Evolutionary conservation across 2,888 invertebrate genomes (phyloP), one percentile per base, ranked within the genome.

Genomic region (Lasioglossum marginatum): DNA sequence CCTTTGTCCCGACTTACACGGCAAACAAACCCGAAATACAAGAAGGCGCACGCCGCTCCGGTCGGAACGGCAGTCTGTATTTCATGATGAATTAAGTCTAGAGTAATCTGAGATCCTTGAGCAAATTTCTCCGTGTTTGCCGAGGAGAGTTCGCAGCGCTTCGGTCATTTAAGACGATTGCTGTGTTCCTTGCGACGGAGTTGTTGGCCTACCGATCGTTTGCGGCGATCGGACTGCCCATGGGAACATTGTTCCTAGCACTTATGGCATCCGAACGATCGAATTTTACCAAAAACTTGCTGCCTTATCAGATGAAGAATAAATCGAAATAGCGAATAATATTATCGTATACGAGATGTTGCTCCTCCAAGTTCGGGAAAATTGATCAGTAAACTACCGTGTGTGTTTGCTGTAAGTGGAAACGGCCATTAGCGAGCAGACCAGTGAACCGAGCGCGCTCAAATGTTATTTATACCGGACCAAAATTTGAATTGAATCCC

Each of bases 11-110:
- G 40, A 74, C 63, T 63, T 57, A 27, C 2, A 43, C 76, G 60
- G 66, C 77, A 76, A 78, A 76, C 70, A 88, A 74, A 60, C 23
- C 37, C 34, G 73, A 87, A 80, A 82, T 75, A 84, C 48, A 27
- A 82, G 43, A 52, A 63, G 23, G 1, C 16, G 52, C 19, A 27
- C n/a, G 43, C 12, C 43, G 43, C 43, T 3, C n/a, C n/a, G 68
- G 78, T 34, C 16, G 14, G 57, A 48, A 16, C 66, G n/a, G 34
- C 52, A 48, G 23, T 48, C 70, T n/a, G 37, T 31, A 23, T 57
- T 68, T 43, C 34, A 14, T 16, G 34, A 45, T 19, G 45, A 52
- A 81, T 43, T 52, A 63, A 52, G 31, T 40, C 79, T 73, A 31
- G 14, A 16, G 27, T 14, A 63, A 63, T 57, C 27, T 10, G 16